A percentile compares a stretch with the other conserved stretches of the same genome.
phyloP scores from a whole-genome alignment of 1,140 invertebrate species.

The Mycetomoellerius zeteki region DNA sequence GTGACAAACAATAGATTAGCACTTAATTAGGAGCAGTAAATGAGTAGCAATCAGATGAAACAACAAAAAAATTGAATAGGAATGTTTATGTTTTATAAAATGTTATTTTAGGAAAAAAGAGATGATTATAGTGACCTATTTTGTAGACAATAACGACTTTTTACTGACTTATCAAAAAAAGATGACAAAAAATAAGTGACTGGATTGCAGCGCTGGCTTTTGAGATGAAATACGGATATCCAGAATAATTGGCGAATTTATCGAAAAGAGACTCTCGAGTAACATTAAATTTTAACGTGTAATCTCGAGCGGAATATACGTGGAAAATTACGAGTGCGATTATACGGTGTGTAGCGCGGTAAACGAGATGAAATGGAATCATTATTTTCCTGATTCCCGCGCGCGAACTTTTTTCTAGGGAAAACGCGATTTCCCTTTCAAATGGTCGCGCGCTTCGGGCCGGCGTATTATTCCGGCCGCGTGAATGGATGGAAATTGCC shows the following conservation, averaged over 20 bases:
- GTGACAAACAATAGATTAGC: too few relatives aligned
- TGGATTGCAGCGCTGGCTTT: neutral
- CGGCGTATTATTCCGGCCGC: conserved; percentile 67
- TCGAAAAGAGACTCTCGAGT: too few relatives aligned
- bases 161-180: too few relatives aligned
- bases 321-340: conserved; percentile 5
- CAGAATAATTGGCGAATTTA: neutral
- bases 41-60: too few relatives aligned
- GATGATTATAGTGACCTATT: too few relatives aligned
- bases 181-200: too few relatives aligned
- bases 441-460: conserved; percentile 49
- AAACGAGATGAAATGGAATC: conserved; percentile 62
- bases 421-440: conserved; percentile 74
- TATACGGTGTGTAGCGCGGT: neutral
- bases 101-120: too few relatives aligned
- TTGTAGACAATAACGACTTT: too few relatives aligned
- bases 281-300: conserved; percentile 7
- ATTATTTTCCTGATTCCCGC: conserved; percentile 48
- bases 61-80: too few relatives aligned
- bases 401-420: conserved; percentile 41
- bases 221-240: neutral
- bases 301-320: neutral
- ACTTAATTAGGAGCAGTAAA: too few relatives aligned
- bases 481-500: conserved; percentile 79
- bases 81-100: too few relatives aligned